A percentile compares a stretch with the other conserved stretches of the same genome.
Evolutionary conservation across 2,113 vertebrate species (phyloP).

Genomic region (Rhagologus leucostigma): DNA sequence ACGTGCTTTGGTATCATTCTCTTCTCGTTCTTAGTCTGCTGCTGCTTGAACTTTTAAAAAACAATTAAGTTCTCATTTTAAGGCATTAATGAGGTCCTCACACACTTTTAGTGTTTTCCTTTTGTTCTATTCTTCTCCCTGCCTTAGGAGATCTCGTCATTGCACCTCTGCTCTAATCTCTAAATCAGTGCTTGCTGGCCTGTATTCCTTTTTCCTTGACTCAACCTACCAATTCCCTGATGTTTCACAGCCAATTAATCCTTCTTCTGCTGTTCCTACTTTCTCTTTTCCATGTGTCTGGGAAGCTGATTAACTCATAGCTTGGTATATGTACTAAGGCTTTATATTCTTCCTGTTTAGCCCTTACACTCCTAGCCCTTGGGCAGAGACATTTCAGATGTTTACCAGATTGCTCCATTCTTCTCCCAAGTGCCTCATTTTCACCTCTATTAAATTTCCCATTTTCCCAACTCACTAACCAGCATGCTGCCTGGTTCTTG

Average conservation of each 20-base stretch:
- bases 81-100: background rate
- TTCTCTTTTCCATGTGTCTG: conserved; percentile 43
- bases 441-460: conserved; percentile 49
- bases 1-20: background rate
- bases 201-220: conserved; percentile 16
- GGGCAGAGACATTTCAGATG: conserved; percentile 38
- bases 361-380: background rate
- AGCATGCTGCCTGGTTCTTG: background rate
- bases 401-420: conserved; percentile 19
- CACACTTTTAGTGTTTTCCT: background rate
- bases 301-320: conserved; percentile 32
- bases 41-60: background rate
- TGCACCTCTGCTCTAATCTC: background rate
- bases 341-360: conserved; percentile 44
- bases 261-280: conserved; percentile 26
- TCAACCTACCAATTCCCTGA: conserved; percentile 29
- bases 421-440: conserved; percentile 42
- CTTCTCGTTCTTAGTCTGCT: background rate
- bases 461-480: conserved; percentile 28
- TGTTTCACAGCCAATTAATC: conserved; percentile 59
- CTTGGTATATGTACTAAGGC: conserved; percentile 24
- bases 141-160: background rate
- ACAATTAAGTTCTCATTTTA: background rate
- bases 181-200: background rate
- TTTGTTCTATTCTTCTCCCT: background rate